A percentile compares a stretch with the other conserved stretches of the same genome.
Conservation (phyloP, 2,797 vertebrate species). For the Danionella dracula region DNA sequence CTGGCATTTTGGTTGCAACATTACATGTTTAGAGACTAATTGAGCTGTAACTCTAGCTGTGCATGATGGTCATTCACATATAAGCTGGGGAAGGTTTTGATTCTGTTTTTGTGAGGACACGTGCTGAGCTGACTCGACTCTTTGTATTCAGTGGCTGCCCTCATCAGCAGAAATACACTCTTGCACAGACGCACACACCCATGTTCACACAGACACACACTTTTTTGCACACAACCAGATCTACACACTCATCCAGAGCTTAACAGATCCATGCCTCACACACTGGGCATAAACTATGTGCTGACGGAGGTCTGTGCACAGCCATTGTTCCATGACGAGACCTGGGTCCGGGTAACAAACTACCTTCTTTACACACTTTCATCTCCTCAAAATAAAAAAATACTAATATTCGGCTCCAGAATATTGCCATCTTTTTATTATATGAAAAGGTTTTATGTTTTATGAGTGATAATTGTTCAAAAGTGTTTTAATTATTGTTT, state of each 20-base stretch:
- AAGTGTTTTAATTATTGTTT: too few relatives aligned
- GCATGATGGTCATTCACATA: background rate
- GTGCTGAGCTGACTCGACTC: slow-evolving; percentile 82
- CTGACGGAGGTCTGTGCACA: slow-evolving; percentile 58
- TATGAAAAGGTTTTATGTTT: too few relatives aligned
- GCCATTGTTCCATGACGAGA: slow-evolving; percentile 29
- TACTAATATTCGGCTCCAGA: too few relatives aligned
- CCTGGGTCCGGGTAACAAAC: background rate
- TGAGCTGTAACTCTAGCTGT: background rate
- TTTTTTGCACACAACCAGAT: slow-evolving; percentile 27
- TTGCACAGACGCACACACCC: slow-evolving; percentile 27
- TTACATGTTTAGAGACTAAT: background rate
- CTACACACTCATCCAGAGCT: slow-evolving; percentile 7
- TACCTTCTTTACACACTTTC: too few relatives aligned
- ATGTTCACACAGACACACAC: slow-evolving; percentile 21
- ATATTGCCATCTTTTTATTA: too few relatives aligned
- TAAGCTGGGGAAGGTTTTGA: background rate
- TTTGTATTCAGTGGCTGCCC: slow-evolving; percentile 73
- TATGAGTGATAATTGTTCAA: too few relatives aligned
- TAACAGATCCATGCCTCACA: slow-evolving; percentile 17
- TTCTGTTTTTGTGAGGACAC: slow-evolving; percentile 43
- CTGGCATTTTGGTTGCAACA: background rate
- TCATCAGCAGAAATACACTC: slow-evolving; percentile 65
- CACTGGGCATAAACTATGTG: slow-evolving; percentile 52
- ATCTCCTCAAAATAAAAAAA: too few relatives aligned